Percentiles rank a stretch among this genome's conserved stretches.
phyloP scores from a whole-genome alignment of 2,888 invertebrate species.

The Harpalus rubripes region DNA sequence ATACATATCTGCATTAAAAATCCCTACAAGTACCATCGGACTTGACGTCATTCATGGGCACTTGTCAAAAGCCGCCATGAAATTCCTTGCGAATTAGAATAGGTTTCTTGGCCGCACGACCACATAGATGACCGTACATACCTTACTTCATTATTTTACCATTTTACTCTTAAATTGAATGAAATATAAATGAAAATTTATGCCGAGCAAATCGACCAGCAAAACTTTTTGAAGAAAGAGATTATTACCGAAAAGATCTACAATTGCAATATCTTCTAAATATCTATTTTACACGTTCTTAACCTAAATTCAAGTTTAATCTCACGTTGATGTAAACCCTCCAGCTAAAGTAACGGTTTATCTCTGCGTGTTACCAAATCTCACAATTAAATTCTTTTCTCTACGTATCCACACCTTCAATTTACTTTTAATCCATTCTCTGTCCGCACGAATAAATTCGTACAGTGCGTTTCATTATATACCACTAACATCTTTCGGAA shows the following conservation, averaged over 20 bases:
- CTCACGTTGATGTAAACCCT: constrained; percentile 25
- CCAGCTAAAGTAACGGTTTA: constrained; percentile 35
- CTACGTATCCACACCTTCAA: constrained; percentile 26
- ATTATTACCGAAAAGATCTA: constrained; percentile 6
- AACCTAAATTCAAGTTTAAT: constrained; percentile 40
- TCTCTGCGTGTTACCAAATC: constrained; percentile 47
- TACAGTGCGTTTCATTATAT: not conserved
- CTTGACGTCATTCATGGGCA: too few relatives aligned
- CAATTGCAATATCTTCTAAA: constrained; percentile 23
- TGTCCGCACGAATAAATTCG: constrained; percentile 56
- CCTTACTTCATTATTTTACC: too few relatives aligned
- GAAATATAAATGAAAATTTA: not conserved
- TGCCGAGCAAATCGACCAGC: not conserved
- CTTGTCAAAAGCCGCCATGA: too few relatives aligned
- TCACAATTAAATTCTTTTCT: constrained; percentile 41
- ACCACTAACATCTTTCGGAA: not conserved
- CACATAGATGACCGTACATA: too few relatives aligned
- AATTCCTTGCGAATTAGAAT: too few relatives aligned
- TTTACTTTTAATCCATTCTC: constrained; percentile 48
- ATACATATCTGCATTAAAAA: too few relatives aligned
- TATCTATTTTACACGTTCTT: constrained; percentile 38
- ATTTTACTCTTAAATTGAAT: too few relatives aligned
- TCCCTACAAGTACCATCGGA: too few relatives aligned
- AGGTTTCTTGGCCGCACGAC: too few relatives aligned
- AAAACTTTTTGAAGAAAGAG: not conserved